These are phyloP conservation scores for Dichetophora obliterata DNA, from an alignment of 2,888 invertebrate genomes.

Conservation along the genomic window DNA sequence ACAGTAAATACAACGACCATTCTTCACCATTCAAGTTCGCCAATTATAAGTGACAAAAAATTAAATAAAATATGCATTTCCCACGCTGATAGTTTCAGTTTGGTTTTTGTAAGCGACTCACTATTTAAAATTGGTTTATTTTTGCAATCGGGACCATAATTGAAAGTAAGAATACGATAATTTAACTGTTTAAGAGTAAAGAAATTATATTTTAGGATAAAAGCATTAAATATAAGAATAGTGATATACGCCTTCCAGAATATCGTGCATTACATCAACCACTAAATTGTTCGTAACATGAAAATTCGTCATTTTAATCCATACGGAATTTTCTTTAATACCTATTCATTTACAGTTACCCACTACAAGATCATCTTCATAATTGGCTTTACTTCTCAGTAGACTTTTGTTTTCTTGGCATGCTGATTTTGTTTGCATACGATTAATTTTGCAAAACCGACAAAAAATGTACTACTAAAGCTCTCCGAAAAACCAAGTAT, in stretches of 20 bases:
- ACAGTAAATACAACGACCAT: constrained; percentile 27
- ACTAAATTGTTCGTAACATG: constrained; percentile 26
- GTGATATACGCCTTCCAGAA: constrained; percentile 38
- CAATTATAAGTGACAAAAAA: too few species aligned
- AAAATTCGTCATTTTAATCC: constrained; percentile 26
- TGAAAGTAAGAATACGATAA: constrained; percentile 31
- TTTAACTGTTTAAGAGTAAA: constrained; percentile 29
- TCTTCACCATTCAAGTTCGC: constrained; percentile 20
- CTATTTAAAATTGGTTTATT: constrained; percentile 30
- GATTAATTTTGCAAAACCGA: constrained; percentile 27
- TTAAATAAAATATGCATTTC: constrained; percentile 20
- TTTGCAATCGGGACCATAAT: constrained; percentile 28
- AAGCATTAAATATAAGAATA: constrained; percentile 31
- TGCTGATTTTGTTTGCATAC: background rate
- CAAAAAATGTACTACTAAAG: constrained; percentile 9
- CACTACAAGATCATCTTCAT: background rate
- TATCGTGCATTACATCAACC: constrained; percentile 35
- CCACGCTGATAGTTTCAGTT: constrained; percentile 27
- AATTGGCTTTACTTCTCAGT: constrained; percentile 14
- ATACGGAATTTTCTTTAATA: constrained; percentile 25
- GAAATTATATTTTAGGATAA: constrained; percentile 25
- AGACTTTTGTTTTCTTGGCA: constrained; percentile 18
- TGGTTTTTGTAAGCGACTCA: constrained; percentile 19
- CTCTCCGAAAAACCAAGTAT: constrained; percentile 27
- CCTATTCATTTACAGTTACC: constrained; percentile 4